phyloP scores from a whole-genome alignment of 2,888 invertebrate genomes.

The Archips crataeganus region DNA sequence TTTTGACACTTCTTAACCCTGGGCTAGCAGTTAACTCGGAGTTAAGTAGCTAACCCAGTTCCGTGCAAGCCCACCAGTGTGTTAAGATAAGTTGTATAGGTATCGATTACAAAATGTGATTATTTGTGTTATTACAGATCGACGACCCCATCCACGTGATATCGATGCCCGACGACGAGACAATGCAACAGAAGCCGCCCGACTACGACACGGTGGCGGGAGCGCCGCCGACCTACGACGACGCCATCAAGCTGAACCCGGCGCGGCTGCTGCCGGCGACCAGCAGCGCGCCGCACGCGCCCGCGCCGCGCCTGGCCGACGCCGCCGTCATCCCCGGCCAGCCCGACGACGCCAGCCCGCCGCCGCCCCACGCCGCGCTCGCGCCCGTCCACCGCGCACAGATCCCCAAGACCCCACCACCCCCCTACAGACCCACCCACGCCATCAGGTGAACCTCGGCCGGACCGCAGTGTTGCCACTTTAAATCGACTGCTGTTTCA shows the following conservation, averaged over 20 bases:
- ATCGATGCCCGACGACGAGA: constrained; percentile 85
- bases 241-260: constrained; percentile 90
- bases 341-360: constrained; percentile 55
- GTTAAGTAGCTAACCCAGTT: no score
- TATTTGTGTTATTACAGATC: constrained; percentile 77
- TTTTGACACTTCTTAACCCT: no score
- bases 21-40: no score
- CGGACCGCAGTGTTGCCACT: constrained; percentile 65
- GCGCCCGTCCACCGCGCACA: constrained; percentile 68
- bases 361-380: constrained; percentile 46
- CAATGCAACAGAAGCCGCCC: constrained; percentile 89
- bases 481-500: constrained; percentile 83
- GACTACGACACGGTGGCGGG: constrained; percentile 90
- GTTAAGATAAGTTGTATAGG: no score
- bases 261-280: constrained; percentile 80
- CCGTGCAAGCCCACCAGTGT: no score
- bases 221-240: constrained; percentile 90
- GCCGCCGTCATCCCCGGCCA: constrained; percentile 69
- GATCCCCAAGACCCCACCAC: constrained; percentile 81
- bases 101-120: neutral
- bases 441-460: constrained; percentile 79
- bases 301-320: constrained; percentile 49
- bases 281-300: constrained; percentile 64
- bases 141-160: constrained; percentile 89
- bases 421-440: constrained; percentile 80